Conservation (phyloP, 2,888 invertebrate genomes). For the Camponotus fellah region DNA sequence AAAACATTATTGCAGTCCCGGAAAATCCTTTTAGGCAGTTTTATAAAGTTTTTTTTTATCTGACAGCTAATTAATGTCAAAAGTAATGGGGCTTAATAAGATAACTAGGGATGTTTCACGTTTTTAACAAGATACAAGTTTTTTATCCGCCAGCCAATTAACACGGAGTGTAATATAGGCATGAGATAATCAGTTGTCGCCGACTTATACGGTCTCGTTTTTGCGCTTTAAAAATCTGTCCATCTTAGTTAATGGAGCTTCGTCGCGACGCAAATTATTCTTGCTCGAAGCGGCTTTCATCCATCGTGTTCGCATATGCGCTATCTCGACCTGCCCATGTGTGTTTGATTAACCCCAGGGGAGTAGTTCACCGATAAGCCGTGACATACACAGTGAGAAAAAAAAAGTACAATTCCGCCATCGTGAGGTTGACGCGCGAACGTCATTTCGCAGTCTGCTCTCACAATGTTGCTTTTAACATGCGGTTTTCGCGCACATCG, state of each 20-base stretch:
- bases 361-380: conserved; percentile 40
- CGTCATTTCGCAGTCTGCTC: conserved; percentile 24
- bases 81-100: not conserved
- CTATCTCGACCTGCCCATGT: conserved; percentile 44
- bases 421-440: conserved; percentile 20
- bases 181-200: not conserved
- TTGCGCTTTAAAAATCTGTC: conserved; percentile 10
- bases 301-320: conserved; percentile 32
- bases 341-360: conserved; percentile 46
- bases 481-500: conserved; percentile 35
- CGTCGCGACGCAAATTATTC: conserved; percentile 24
- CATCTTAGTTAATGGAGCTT: conserved; percentile 30
- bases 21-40: not conserved
- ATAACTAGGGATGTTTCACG: not conserved
- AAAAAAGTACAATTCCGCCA: conserved; percentile 15
- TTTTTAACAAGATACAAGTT: not conserved
- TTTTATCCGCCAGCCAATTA: not conserved
- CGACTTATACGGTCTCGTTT: not conserved
- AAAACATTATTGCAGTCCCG: not conserved
- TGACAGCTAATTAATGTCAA: not conserved
- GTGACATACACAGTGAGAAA: conserved; percentile 39
- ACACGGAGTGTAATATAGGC: not conserved
- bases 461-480: conserved; percentile 39
- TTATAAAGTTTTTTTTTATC: not conserved
- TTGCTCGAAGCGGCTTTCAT: conserved; percentile 41